These are phyloP conservation scores for Vidua chalybeata DNA, from an alignment of 2,113 vertebrate species.

Conservation along the genomic window DNA sequence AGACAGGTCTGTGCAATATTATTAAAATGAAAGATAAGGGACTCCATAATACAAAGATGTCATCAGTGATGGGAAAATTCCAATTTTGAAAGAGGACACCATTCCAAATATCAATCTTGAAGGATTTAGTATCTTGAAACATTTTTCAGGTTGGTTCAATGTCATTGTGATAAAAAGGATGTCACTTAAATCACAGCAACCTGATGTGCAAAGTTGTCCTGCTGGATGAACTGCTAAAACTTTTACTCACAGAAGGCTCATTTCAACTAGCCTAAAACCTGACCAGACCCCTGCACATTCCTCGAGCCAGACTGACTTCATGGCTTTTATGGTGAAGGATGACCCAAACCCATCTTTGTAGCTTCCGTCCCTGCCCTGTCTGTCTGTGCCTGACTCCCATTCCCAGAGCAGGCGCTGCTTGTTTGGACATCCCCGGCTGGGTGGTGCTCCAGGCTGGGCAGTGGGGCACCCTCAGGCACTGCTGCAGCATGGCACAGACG, in stretches of 20 bases:
- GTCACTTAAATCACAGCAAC: conserved; percentile 48
- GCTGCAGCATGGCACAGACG: accelerated
- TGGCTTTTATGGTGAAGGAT: background rate
- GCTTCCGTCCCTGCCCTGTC: background rate
- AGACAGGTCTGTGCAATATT: conserved; percentile 32
- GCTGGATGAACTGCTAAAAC: background rate
- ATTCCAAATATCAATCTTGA: conserved; percentile 58
- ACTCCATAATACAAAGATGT: conserved; percentile 43
- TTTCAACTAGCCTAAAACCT: background rate
- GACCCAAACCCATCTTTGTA: background rate
- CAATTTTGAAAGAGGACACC: conserved; percentile 40
- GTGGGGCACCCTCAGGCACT: background rate
- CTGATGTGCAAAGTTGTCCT: conserved; percentile 21
- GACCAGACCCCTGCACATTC: background rate
- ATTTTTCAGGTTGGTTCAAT: conserved; percentile 56
- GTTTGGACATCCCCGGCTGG: background rate
- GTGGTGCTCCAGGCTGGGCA: background rate
- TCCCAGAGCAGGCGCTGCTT: background rate
- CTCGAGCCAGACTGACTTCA: background rate
- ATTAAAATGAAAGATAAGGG: conserved; percentile 54
- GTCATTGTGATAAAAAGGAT: conserved; percentile 47
- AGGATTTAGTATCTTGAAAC: conserved; percentile 61
- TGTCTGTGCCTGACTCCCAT: background rate
- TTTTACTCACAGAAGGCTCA: background rate
- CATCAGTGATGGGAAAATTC: conserved; percentile 41